Conservation (phyloP, 2,113 vertebrate genomes). For the Nesospiza acunhae region DNA sequence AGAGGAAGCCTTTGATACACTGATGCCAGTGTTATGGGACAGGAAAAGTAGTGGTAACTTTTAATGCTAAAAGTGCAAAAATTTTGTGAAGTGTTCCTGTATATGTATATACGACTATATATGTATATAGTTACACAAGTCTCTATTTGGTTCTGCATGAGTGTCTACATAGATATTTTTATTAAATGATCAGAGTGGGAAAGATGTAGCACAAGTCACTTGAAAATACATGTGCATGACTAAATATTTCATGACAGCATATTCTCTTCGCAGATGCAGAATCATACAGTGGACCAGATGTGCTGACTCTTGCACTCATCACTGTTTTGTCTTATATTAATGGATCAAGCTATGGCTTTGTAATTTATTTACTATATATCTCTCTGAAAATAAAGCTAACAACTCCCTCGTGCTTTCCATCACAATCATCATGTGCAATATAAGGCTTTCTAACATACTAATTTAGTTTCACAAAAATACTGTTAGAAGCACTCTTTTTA, state of each 20-base stretch:
- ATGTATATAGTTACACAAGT: neutral
- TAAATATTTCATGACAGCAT: neutral
- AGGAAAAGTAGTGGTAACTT: neutral
- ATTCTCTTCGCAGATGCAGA: neutral
- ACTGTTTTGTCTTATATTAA: neutral
- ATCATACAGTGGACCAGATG: neutral
- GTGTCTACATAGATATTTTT: neutral
- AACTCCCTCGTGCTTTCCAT: neutral
- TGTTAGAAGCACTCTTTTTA: neutral
- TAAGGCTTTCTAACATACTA: neutral
- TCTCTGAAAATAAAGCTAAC: neutral
- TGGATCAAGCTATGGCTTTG: neutral
- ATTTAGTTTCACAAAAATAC: neutral
- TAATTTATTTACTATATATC: accelerated
- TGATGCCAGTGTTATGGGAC: neutral
- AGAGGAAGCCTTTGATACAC: neutral
- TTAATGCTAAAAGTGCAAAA: neutral
- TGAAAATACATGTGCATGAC: neutral
- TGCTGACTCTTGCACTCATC: neutral
- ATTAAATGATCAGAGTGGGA: neutral
- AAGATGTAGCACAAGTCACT: neutral
- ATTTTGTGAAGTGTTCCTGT: neutral
- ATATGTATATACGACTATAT: neutral
- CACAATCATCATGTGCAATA: neutral
- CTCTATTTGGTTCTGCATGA: neutral